These are phyloP conservation scores for Cichlasoma orientale DNA, from an alignment of 2,797 vertebrate genomes.

Conservation along the genomic window DNA sequence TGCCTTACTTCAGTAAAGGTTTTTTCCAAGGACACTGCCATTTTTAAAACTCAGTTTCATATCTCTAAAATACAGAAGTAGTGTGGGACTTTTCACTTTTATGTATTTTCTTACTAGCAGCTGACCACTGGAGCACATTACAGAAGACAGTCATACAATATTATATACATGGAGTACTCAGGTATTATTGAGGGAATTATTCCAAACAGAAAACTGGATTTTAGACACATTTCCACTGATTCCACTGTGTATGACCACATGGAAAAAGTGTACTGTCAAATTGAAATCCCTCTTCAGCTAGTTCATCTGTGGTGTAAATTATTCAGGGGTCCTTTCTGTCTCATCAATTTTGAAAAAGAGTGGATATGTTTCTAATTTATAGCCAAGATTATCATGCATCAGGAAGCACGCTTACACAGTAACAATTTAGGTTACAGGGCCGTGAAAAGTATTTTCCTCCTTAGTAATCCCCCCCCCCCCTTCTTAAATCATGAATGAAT, in stretches of 20 bases:
- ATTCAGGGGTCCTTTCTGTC: background rate
- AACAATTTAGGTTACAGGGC: background rate
- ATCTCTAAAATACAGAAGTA: too few relatives aligned
- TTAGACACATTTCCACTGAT: background rate
- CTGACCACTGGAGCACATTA: background rate
- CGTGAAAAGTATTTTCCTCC: background rate
- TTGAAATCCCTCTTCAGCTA: background rate
- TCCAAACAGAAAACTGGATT: background rate
- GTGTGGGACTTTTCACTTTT: background rate
- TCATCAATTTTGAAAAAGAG: background rate
- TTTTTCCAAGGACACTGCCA: background rate
- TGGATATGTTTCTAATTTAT: constrained; percentile 2
- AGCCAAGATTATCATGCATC: background rate
- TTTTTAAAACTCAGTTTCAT: too few relatives aligned
- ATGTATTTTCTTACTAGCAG: background rate
- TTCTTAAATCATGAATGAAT: too few relatives aligned
- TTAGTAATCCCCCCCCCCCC: too few relatives aligned
- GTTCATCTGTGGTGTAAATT: background rate
- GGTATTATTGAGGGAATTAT: background rate
- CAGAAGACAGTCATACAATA: background rate
- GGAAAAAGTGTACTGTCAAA: background rate
- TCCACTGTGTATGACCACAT: background rate
- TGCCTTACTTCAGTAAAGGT: background rate
- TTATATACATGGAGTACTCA: background rate
- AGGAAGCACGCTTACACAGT: background rate